A percentile compares a stretch with the other conserved stretches of the same genome.
phyloP scores from a whole-genome alignment of 1,140 invertebrate genomes.

The Chironomus tepperi region DNA sequence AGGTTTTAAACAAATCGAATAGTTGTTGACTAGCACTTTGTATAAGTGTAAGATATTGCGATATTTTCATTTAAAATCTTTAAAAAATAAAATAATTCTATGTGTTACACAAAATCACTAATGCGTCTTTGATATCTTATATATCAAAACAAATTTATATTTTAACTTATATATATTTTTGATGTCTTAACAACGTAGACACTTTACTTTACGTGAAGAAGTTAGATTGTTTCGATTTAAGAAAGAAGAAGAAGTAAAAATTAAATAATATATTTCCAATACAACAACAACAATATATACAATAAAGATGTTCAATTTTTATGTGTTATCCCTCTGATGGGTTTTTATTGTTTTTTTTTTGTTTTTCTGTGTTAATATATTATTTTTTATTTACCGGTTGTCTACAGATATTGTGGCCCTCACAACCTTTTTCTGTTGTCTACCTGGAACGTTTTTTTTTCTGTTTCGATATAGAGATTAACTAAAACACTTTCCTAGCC shows the following conservation, averaged over 20 bases:
- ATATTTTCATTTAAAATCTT: too few species aligned
- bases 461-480: slow-evolving; percentile 17
- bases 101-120: too few species aligned
- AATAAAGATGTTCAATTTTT: slow-evolving; percentile 19
- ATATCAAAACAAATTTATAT: too few species aligned
- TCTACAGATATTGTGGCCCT: background rate
- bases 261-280: slow-evolving; percentile 19
- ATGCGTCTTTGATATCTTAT: too few species aligned
- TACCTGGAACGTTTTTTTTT: background rate
- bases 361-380: background rate
- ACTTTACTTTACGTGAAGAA: too few species aligned
- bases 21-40: too few species aligned
- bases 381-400: slow-evolving; percentile 10
- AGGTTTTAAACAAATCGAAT: too few species aligned
- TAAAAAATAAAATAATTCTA: too few species aligned
- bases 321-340: slow-evolving; percentile 15
- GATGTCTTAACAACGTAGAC: too few species aligned
- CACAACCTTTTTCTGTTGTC: background rate
- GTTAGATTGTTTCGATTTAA: too few species aligned
- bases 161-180: too few species aligned
- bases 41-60: too few species aligned
- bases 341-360: background rate
- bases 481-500: slow-evolving; percentile 18
- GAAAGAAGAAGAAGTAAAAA: background rate
- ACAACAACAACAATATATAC: background rate